Evolutionary conservation across 1,140 invertebrate genomes (phyloP), one percentile per base, ranked within the genome.

Genomic region (Atta cephalotes): DNA sequence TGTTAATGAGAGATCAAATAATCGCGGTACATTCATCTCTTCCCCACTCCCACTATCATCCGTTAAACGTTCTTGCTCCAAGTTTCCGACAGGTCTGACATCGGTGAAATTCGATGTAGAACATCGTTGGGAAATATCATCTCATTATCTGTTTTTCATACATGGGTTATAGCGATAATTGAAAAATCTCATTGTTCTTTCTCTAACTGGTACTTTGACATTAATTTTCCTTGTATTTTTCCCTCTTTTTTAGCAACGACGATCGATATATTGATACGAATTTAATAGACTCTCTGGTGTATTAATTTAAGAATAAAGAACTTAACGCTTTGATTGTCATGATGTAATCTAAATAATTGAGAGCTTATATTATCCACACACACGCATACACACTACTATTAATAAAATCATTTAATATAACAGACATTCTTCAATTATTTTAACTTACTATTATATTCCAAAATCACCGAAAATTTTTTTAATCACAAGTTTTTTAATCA

Each of bases 331-430:
- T 25, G 21, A 14, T 84, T 84, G 45, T 76, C 71, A 76, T 18
- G 12, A 28, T 7, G 31, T 74, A 7, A 35, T 35, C 39, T 39
- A 84, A 84, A 84, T 74, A 84, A 84, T 62, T 82, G 68, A 84
- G 56, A 18, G 39, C 39, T 74, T 51, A 66, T 74, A 14, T 21
- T 18, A 6, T 9, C 45, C n/a, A 25, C 4, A 35, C 6, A 35
- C 35, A 6, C 5, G 6, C 35, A 0, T 4, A 6, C 35, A 6
- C 18, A 31, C 9, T 28, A 51, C 12, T 3, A 65, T 49, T 25
- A 74, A 18, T 21, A 49, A 39, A 39, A 39, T 84, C 21, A 39
- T 51, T 74, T 84, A 58, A 71, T 49, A 28, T 70, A 45, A 60
- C 6, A 25, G 5, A 62, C n/a, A n/a, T 5, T 0, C 6, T 72